Conservation (phyloP, 2,888 invertebrate species). For the Dicycla oo region DNA sequence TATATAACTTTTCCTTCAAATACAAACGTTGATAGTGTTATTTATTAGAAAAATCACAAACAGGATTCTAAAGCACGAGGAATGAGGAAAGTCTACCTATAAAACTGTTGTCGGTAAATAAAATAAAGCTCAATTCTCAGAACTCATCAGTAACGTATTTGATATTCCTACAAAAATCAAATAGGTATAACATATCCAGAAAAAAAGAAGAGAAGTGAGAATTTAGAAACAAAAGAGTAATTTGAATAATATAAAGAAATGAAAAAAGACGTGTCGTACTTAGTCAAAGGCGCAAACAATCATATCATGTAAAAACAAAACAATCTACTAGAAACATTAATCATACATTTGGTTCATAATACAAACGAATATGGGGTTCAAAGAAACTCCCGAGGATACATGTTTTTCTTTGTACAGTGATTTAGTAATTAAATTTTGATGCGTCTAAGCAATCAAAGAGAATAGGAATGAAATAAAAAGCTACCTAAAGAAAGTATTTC, state of each 20-base stretch:
- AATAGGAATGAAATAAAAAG: conserved; percentile 7
- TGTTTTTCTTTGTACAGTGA: conserved; percentile 19
- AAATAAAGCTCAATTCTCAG: background rate
- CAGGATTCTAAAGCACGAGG: too few species aligned
- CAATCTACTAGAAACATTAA: conserved; percentile 6
- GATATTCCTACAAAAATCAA: background rate
- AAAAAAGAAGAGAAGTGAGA: background rate
- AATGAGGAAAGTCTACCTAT: background rate
- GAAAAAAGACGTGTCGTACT: background rate
- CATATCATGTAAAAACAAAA: background rate
- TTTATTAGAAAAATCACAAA: too few species aligned
- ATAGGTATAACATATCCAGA: background rate
- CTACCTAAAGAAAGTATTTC: background rate
- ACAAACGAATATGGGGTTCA: conserved; percentile 1
- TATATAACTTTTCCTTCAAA: background rate
- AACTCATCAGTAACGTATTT: conserved; percentile 1
- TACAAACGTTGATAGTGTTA: background rate
- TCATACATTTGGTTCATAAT: conserved; percentile 12
- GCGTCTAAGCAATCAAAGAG: conserved; percentile 53
- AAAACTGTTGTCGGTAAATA: background rate
- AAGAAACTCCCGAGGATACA: conserved; percentile 11
- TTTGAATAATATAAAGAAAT: too few species aligned
- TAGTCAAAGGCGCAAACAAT: conserved; percentile 18
- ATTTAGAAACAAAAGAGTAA: conserved; percentile 3
- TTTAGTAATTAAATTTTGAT: conserved; percentile 40